A percentile compares a stretch with the other conserved stretches of the same genome.
These are phyloP conservation scores for Tuta absoluta DNA, from an alignment of 2,888 invertebrate species.

Conservation along the genomic window DNA sequence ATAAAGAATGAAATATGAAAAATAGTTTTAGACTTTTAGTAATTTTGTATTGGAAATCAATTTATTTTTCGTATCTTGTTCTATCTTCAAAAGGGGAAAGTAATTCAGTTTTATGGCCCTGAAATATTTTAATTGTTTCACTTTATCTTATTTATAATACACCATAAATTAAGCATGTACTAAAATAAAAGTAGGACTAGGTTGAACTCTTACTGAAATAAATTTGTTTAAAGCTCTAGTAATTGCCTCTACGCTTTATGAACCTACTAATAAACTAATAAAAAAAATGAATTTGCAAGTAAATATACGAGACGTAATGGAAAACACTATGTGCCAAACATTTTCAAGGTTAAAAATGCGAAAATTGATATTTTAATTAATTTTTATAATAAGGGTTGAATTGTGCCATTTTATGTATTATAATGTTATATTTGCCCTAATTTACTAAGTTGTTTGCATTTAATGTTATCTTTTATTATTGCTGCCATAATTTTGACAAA, in stretches of 20 bases:
- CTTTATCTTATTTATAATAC: no score
- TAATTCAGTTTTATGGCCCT: no score
- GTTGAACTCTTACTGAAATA: no score
- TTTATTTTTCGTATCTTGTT: no score
- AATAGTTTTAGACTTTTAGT: no score
- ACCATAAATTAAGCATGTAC: no score
- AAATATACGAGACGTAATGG: not conserved
- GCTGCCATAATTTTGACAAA: not conserved
- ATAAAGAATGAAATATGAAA: not conserved
- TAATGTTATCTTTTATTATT: not conserved
- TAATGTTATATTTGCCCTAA: conserved; percentile 29
- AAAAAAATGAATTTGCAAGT: not conserved
- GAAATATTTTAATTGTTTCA: no score
- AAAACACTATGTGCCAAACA: not conserved
- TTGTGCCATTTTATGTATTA: conserved; percentile 26
- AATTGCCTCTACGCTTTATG: not conserved
- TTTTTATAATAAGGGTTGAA: not conserved
- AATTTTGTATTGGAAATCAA: no score
- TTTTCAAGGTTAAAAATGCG: not conserved
- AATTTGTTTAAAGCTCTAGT: no score
- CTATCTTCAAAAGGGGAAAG: no score
- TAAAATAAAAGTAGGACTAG: no score
- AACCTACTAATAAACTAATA: not conserved
- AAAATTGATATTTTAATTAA: not conserved
- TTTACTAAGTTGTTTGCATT: not conserved